These are phyloP conservation scores for Lordiphosa andalusiaca DNA, from an alignment of 2,888 invertebrate genomes.

Conservation along the genomic window DNA sequence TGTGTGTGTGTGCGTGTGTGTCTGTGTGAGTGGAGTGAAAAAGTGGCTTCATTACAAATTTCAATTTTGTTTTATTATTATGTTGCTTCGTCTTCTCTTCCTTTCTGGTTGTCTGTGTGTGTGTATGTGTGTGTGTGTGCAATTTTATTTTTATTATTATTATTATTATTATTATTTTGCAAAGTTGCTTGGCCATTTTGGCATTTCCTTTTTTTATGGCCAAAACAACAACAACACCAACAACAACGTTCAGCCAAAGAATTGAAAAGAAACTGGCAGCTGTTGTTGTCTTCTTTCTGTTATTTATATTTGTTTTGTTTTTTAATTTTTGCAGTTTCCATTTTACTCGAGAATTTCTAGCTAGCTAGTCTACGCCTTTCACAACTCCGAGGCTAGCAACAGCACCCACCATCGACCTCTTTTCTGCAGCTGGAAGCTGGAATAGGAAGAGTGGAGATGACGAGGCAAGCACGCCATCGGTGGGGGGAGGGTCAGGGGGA, in stretches of 20 bases:
- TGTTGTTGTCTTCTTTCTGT: conserved; percentile 43
- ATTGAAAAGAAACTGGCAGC: conserved; percentile 28
- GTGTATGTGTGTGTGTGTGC: conserved; percentile 26
- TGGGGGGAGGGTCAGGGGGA: conserved; percentile 32
- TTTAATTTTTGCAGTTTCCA: conserved; percentile 59
- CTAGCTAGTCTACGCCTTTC: conserved; percentile 23
- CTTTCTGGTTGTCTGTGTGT: conserved; percentile 18
- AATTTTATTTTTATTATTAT: conserved; percentile 62
- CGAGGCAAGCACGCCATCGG: neutral
- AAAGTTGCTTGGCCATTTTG: conserved; percentile 47
- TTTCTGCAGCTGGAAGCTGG: conserved; percentile 63
- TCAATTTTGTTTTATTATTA: conserved; percentile 77
- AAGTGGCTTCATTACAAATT: conserved; percentile 76
- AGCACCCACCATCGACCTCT: conserved; percentile 75
- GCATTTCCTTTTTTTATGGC: conserved; percentile 37
- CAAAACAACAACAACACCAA: neutral
- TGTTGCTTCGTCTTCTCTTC: conserved; percentile 22
- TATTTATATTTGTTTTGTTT: conserved; percentile 12
- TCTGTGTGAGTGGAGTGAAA: conserved; percentile 31
- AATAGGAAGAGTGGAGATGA: conserved; percentile 17
- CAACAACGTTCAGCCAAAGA: no score
- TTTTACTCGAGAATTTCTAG: conserved; percentile 50
- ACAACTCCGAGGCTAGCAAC: conserved; percentile 36
- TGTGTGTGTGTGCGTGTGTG: no score
- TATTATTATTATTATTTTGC: conserved; percentile 56